Evolutionary conservation across 2,888 invertebrate species (phyloP).

Genomic region (Steromphala cineraria): DNA sequence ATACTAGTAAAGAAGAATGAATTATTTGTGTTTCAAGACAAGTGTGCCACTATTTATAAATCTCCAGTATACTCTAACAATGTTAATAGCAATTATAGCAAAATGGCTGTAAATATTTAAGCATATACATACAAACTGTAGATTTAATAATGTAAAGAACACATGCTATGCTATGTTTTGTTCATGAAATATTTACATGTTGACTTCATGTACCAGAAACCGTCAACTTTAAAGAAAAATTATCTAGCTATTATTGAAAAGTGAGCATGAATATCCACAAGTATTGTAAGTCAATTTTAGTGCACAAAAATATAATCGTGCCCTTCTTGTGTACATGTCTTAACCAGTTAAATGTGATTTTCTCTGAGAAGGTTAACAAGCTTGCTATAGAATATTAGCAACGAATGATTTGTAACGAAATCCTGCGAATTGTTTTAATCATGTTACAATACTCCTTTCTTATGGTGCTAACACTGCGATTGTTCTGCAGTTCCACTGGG

Average conservation of each 20-base stretch:
- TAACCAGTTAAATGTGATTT: neutral
- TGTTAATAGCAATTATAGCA: neutral
- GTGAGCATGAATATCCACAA: neutral
- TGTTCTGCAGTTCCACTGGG: neutral
- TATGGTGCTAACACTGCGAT: neutral
- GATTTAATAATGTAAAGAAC: neutral
- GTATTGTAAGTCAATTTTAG: neutral
- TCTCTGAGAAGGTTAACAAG: neutral
- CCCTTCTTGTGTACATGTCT: too few species aligned
- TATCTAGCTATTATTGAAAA: neutral
- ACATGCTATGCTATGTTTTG: neutral
- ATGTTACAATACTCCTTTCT: constrained; percentile 6
- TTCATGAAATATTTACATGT: neutral
- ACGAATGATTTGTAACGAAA: neutral
- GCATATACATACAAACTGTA: neutral
- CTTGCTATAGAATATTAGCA: neutral
- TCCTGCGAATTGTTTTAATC: neutral
- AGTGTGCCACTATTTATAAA: neutral
- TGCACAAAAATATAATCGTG: too few species aligned
- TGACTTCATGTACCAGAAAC: neutral
- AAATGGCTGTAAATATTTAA: constrained; percentile 1
- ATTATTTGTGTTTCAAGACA: neutral
- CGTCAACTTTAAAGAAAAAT: neutral
- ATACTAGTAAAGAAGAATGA: neutral
- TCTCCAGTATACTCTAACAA: neutral